Conservation (phyloP, 37 sponge, comb jelly and placozoan genomes). For the Dysidea cf. avara region DNA sequence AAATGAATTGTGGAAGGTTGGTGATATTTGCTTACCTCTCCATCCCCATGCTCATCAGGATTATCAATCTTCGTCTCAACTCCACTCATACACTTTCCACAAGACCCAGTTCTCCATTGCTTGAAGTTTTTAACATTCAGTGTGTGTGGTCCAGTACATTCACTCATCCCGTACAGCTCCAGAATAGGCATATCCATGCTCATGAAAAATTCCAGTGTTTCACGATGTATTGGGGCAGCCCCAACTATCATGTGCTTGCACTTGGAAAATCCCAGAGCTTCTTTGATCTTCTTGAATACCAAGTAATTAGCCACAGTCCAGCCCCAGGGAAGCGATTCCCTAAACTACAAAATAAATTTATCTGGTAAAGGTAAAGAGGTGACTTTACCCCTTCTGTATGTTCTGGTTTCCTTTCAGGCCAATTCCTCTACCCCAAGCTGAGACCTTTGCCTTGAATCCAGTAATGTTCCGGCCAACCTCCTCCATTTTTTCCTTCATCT, state of each 20-base stretch:
- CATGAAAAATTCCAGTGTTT: conserved; percentile 83
- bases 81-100: conserved; percentile 61
- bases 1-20: too few species aligned
- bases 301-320: conserved; percentile 64
- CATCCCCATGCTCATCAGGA: conserved; percentile 84
- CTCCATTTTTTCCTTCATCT: conserved; percentile 42
- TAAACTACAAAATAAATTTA: conserved; percentile 2
- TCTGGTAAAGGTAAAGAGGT: too few species aligned
- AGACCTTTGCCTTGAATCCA: conserved; percentile 34
- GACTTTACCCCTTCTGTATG: conserved; percentile 13
- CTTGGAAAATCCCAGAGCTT: conserved; percentile 50
- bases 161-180: conserved; percentile 92
- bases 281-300: conserved; percentile 56
- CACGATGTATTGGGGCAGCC: conserved; percentile 70
- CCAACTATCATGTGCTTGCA: conserved; percentile 36
- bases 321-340: conserved; percentile 52
- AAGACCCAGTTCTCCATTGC: conserved; percentile 74
- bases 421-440: conserved; percentile 35
- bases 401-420: conserved; percentile 40
- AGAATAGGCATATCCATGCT: conserved; percentile 85
- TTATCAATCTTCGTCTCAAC: conserved; percentile 63
- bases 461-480: conserved; percentile 9
- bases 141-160: conserved; percentile 62
- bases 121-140: conserved; percentile 25
- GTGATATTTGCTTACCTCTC: conserved; percentile 62